phyloP scores from a whole-genome alignment of 2,797 vertebrate species.

The Acanthornis magna region DNA sequence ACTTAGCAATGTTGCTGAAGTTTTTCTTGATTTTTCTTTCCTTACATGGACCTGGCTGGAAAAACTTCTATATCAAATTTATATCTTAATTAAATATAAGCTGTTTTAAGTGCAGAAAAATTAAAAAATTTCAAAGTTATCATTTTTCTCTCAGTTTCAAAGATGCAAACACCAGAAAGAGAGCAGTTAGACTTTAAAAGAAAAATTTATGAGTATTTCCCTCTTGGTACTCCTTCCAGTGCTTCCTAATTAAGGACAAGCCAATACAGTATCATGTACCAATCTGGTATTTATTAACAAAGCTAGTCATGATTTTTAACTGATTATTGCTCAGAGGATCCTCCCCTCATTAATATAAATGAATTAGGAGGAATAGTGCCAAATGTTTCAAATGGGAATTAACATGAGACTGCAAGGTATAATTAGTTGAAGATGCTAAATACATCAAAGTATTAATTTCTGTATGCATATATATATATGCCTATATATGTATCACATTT shows the following conservation, averaged over 20 bases:
- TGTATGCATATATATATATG: background rate
- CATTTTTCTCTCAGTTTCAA: constrained; percentile 34
- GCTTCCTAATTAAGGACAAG: constrained; percentile 68
- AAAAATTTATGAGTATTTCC: constrained; percentile 63
- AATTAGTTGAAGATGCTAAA: constrained; percentile 69
- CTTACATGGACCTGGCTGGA: background rate
- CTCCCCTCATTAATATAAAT: constrained; percentile 74
- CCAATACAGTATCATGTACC: constrained; percentile 55
- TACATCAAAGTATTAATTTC: constrained; percentile 68
- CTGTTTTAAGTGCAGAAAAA: constrained; percentile 36
- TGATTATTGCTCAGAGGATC: constrained; percentile 68
- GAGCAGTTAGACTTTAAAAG: constrained; percentile 59
- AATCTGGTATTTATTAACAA: constrained; percentile 73
- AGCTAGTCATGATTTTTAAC: constrained; percentile 70
- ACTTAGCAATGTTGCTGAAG: background rate
- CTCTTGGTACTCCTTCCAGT: constrained; percentile 57
- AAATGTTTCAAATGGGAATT: constrained; percentile 69
- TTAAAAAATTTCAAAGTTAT: constrained; percentile 33
- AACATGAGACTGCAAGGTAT: constrained; percentile 65
- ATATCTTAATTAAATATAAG: constrained; percentile 67
- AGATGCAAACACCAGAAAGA: constrained; percentile 62
- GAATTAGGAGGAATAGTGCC: constrained; percentile 67
- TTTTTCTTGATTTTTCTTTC: constrained; percentile 36
- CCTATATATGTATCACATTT: constrained; percentile 1
- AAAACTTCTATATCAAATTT: constrained; percentile 19